Evolutionary conservation across 2,888 invertebrate species (phyloP).

Genomic region (Tribolium freemani): DNA sequence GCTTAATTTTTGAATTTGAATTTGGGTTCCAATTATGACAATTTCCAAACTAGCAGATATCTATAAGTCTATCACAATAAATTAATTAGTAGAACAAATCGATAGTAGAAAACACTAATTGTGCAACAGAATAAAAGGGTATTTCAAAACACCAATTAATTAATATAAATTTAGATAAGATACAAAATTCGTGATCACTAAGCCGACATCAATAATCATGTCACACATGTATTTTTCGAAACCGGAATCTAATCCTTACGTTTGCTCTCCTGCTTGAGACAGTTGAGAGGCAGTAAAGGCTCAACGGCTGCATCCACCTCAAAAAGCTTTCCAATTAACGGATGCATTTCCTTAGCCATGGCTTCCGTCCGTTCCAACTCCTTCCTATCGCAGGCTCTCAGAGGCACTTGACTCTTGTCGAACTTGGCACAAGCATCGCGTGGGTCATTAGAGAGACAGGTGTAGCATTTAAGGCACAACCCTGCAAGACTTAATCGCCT

Average conservation of each 20-base stretch:
- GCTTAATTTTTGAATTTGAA: too few species aligned
- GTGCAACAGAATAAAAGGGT: too few species aligned
- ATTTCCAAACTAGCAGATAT: too few species aligned
- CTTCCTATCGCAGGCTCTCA: slow-evolving; percentile 54
- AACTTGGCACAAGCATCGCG: slow-evolving; percentile 59
- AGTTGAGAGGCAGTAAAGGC: slow-evolving; percentile 55
- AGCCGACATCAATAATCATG: background rate
- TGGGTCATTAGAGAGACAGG: slow-evolving; percentile 58
- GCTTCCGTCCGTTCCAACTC: slow-evolving; percentile 55
- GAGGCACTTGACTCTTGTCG: slow-evolving; percentile 51
- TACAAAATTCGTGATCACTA: too few species aligned
- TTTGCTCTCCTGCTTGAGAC: slow-evolving; percentile 61
- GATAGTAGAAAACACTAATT: too few species aligned
- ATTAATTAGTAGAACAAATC: too few species aligned
- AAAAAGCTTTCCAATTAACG: slow-evolving; percentile 56
- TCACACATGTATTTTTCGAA: background rate
- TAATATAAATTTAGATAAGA: too few species aligned
- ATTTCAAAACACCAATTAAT: too few species aligned
- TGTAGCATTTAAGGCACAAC: slow-evolving; percentile 57
- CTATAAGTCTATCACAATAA: too few species aligned
- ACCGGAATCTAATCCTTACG: slow-evolving; percentile 49
- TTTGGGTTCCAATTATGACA: too few species aligned
- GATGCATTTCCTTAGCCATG: slow-evolving; percentile 54
- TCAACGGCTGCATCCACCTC: slow-evolving; percentile 56
- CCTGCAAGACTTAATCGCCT: slow-evolving; percentile 3